phyloP scores from a whole-genome alignment of 1,140 invertebrate species.

The Oreohelix idahoensis region DNA sequence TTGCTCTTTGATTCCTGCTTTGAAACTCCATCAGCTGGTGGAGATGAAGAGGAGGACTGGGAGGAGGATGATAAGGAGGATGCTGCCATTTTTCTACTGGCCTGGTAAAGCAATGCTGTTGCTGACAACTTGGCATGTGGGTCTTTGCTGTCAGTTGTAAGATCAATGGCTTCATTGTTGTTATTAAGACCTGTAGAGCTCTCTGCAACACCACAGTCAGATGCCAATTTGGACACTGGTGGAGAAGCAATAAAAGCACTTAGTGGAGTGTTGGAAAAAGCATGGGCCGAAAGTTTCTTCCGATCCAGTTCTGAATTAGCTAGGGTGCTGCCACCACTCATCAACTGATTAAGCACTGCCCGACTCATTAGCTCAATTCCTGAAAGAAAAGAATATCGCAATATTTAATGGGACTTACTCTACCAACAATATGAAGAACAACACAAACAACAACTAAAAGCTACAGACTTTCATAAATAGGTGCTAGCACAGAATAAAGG shows the following conservation, averaged over 20 bases:
- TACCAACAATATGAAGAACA: no score
- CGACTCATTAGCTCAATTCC: not conserved
- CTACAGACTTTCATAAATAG: no score
- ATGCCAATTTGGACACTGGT: not conserved
- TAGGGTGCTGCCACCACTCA: not conserved
- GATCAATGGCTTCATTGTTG: conserved; percentile 14
- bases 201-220: not conserved
- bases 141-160: conserved; percentile 13
- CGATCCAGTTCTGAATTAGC: not conserved
- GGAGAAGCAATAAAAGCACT: not conserved
- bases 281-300: not conserved
- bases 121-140: not conserved
- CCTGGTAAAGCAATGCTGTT: conserved; percentile 10
- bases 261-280: not conserved
- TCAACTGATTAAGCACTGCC: not conserved
- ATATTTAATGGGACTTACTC: no score
- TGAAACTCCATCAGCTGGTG: not conserved
- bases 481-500: no score
- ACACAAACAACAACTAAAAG: no score
- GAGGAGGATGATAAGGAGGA: not conserved
- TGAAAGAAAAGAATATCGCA: conserved; percentile 2
- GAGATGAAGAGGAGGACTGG: not conserved
- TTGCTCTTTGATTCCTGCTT: not conserved
- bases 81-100: not conserved
- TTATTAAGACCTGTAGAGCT: not conserved